Evolutionary conservation across 2,113 vertebrate genomes (phyloP), one percentile per base, ranked within the genome.

Genomic region (Candoia aspera): DNA sequence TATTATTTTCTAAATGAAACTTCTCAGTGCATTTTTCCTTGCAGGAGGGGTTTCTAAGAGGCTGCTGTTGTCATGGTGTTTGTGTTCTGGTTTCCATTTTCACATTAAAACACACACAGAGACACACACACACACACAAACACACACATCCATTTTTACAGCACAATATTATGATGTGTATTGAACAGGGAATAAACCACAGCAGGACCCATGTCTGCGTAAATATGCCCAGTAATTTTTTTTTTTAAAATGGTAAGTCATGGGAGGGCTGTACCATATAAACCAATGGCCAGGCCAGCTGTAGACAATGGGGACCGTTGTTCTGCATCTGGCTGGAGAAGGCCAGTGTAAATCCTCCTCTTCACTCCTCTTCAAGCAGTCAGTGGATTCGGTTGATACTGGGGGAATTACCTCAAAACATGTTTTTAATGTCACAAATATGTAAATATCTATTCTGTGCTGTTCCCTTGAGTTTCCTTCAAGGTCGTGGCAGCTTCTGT

Each of bases 261-360:
- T 3, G 24, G 8, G 23, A 62, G 23, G 58, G 46, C 33, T 46
- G 21, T 33, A 58, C 55, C 19, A 59, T 87, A 57, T n/a, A 24
- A 6, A 19, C 13, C 42, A 84, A 46, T 4, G 17, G 10, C 23
- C 42, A 68, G 12, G 62, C 62, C 29, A 64, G 11, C 26, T 64
- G 4, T 68, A 26, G 26, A n/a, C 26, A 68, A 68, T 68, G 29
- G 62, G 24, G 29, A 62, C 2, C 13, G 12, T 68, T 68, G 12
- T 33, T 33, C 29, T 33, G 64, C 64, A 33, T 15, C 0, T 73
- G 64, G 4, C 4, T 68, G 29, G 64, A 68, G 64, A 68, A 68
- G 64, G 11, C 12, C 29, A n/a, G 0, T 8, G 37, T 24, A 62
- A 12, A 23, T 0, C 0, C 19, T 10, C 53, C 19, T 2, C 3